These are phyloP conservation scores for Pseudochaenichthys georgianus DNA, from an alignment of 2,797 vertebrate genomes.

Conservation along the genomic window DNA sequence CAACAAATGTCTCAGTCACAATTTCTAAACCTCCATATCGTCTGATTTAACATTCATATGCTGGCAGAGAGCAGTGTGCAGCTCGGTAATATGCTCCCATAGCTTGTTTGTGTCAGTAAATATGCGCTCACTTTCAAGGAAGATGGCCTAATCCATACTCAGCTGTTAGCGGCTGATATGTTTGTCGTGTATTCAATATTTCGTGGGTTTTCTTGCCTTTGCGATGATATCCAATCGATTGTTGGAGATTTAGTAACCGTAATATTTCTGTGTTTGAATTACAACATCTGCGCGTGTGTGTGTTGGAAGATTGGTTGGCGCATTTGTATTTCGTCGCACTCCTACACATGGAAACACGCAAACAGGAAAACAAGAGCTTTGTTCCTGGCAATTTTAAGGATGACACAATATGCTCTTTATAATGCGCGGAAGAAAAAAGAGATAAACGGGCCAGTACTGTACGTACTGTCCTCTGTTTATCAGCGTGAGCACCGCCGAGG, in stretches of 20 bases:
- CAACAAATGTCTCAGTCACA: constrained; percentile 43
- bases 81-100: constrained; percentile 56
- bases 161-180: constrained; percentile 76
- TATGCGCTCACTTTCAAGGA: constrained; percentile 71
- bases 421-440: constrained; percentile 31
- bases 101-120: constrained; percentile 74
- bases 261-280: constrained; percentile 83
- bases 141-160: constrained; percentile 75
- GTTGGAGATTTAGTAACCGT: constrained; percentile 75
- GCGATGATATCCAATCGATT: constrained; percentile 82
- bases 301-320: constrained; percentile 70
- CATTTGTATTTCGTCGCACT: constrained; percentile 42
- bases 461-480: constrained; percentile 11
- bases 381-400: constrained; percentile 52
- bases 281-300: constrained; percentile 61
- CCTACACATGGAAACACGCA: constrained; percentile 49
- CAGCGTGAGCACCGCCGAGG: constrained; percentile 8
- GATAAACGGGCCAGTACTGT: constrained; percentile 44
- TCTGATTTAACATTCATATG: constrained; percentile 67
- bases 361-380: constrained; percentile 33
- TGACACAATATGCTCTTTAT: constrained; percentile 53
- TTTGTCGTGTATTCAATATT: constrained; percentile 76
- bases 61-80: constrained; percentile 54
- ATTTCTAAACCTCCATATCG: constrained; percentile 43
- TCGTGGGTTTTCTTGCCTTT: constrained; percentile 62